Base-by-base conservation (phyloP, 2,113 vertebrate genomes). In the Oreochromis tanganicae region DNA sequence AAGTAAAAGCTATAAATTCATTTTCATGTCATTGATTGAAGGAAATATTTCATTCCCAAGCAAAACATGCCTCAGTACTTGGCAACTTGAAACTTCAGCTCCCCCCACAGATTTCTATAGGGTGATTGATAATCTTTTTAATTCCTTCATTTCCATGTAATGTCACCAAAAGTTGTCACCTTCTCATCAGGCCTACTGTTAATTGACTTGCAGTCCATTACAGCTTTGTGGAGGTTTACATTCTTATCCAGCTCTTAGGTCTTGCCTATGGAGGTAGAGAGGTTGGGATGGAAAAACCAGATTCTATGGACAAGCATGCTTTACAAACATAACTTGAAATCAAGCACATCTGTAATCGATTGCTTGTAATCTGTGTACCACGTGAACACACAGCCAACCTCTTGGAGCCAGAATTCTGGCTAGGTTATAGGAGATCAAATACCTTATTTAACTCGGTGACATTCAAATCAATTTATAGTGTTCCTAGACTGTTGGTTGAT, bases 251-350 rank as follows among this genome's bases (percentile, higher is more conserved):
- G 36, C 63, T 68, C 19, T 41, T 41, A 41, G 63, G 63, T 68
- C 3, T 68, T 68, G 11, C 36, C 36, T 13, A 41, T 14, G 7
- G 19, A n/a, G 36, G 34, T 41, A 21, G 63, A 68, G 3, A 14
- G 34, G 0, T 63, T 68, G 19, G 19, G 19, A 68, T 41, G 63
- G 34, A 41, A 68, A 38, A 41, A 21, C 0, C 1, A 0, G 0
- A 68, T 41, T 68, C 21, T 68, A 41, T 41, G 11, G 36, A 68
- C 7, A 68, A 41, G 63, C 19, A 8, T 68, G 34, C 34, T 68
- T 68, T 68, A 68, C 6, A 68, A 38, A 21, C n/a, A 41, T 68
- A 41, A 68, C 34, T 68, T 68, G 63, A 68, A 68, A 68, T 68
- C 4, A 68, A 41, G 19, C 0, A 0, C 19, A 21, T 13, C 36